Conservation (phyloP, 2,888 invertebrate genomes). For the Catonia carolina region DNA sequence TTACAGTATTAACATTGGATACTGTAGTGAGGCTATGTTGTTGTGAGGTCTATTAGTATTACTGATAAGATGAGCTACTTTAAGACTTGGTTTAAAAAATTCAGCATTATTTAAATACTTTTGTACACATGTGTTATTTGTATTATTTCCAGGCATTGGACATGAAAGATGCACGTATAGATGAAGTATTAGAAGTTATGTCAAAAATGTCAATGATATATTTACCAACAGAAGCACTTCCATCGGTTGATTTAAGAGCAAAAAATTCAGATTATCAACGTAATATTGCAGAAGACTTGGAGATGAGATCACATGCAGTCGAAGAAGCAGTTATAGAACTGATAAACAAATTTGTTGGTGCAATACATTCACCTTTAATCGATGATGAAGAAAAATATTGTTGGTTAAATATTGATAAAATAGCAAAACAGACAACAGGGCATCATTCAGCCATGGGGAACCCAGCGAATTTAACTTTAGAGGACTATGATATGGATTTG, state of each 20-base stretch:
- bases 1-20: too few species aligned
- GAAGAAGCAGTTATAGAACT: slow-evolving; percentile 72
- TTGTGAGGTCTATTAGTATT: too few species aligned
- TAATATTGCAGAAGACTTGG: slow-evolving; percentile 46
- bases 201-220: slow-evolving; percentile 55
- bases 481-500: too few species aligned
- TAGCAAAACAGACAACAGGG: background rate
- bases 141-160: slow-evolving; percentile 52
- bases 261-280: slow-evolving; percentile 54
- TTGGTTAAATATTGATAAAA: slow-evolving; percentile 44
- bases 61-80: too few species aligned
- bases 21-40: too few species aligned
- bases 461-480: background rate
- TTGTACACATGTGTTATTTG: too few species aligned
- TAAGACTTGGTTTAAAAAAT: too few species aligned
- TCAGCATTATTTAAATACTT: too few species aligned
- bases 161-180: slow-evolving; percentile 68
- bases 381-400: slow-evolving; percentile 42
- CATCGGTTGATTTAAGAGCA: slow-evolving; percentile 54
- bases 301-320: slow-evolving; percentile 56
- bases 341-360: slow-evolving; percentile 65
- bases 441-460: background rate
- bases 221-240: slow-evolving; percentile 55
- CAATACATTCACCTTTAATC: slow-evolving; percentile 50
- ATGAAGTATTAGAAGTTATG: slow-evolving; percentile 58